Evolutionary conservation across 1,140 invertebrate species (phyloP).

Genomic region (Sycophaga agraensis): DNA sequence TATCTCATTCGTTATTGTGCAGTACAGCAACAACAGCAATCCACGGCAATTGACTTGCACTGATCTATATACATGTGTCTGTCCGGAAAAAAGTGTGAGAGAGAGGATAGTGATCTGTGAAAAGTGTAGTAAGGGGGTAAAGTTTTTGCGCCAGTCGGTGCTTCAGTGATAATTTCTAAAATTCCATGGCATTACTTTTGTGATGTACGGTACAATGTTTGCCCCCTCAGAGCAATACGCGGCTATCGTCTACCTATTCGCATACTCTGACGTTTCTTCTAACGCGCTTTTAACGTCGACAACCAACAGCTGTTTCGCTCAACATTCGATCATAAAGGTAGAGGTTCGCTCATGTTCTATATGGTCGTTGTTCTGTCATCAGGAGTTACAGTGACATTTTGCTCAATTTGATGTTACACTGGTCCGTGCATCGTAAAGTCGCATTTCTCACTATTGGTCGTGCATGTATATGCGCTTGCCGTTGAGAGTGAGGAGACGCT

Average conservation of each 20-base stretch:
- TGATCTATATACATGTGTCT: too few species aligned
- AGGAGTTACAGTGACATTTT: too few species aligned
- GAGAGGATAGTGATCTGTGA: background rate
- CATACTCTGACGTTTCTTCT: constrained; percentile 5
- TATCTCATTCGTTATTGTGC: too few species aligned
- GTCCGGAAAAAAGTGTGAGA: too few species aligned
- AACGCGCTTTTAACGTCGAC: constrained; percentile 3
- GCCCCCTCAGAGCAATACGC: background rate
- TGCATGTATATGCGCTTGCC: too few species aligned
- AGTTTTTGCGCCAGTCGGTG: background rate
- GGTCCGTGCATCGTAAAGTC: too few species aligned
- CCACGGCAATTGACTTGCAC: background rate
- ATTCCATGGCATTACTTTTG: constrained; percentile 26
- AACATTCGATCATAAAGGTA: too few species aligned
- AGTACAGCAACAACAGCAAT: background rate
- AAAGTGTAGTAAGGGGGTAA: constrained; percentile 15
- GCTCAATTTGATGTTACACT: too few species aligned
- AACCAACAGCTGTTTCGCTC: constrained; percentile 27
- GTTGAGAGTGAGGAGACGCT: constrained; percentile 4
- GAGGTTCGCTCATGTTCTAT: too few species aligned
- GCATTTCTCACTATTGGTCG: too few species aligned
- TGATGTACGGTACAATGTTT: too few species aligned
- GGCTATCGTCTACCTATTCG: background rate
- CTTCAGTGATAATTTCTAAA: constrained; percentile 23
- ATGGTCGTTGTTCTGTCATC: too few species aligned